These are phyloP conservation scores for Drosophila saltans DNA, from an alignment of 1,140 invertebrate species.

Conservation along the genomic window DNA sequence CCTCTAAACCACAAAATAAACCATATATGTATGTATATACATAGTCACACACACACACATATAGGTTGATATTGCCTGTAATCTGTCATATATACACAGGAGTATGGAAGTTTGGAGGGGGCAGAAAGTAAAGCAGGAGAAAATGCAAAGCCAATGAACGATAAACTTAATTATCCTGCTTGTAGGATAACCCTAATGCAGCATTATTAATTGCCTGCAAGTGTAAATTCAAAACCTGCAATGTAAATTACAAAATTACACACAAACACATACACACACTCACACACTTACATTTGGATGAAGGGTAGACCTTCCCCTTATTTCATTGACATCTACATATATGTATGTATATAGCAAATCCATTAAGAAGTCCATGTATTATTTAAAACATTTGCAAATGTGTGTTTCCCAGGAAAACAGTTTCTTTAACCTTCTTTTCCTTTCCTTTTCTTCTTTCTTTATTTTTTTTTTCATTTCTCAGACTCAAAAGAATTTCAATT, in stretches of 20 bases:
- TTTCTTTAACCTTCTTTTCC: neutral
- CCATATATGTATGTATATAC: no score
- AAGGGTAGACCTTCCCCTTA: neutral
- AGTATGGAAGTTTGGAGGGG: neutral
- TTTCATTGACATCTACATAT: neutral
- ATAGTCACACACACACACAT: no score
- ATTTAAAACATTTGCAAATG: neutral
- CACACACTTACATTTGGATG: conserved; percentile 24
- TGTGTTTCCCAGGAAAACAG: conserved; percentile 22
- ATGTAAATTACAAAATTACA: conserved; percentile 79
- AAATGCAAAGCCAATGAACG: conserved; percentile 75
- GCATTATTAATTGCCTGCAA: conserved; percentile 82
- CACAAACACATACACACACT: neutral
- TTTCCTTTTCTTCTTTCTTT: conserved; percentile 16
- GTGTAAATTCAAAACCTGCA: conserved; percentile 80
- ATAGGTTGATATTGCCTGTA: conserved; percentile 5
- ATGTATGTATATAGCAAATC: conserved; percentile 1
- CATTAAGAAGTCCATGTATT: conserved; percentile 17
- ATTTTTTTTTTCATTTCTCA: conserved; percentile 47
- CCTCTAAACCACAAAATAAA: neutral
- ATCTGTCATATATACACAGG: conserved; percentile 34
- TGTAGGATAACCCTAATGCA: conserved; percentile 79
- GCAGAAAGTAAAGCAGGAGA: conserved; percentile 2
- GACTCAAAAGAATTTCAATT: conserved; percentile 68
- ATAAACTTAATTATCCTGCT: conserved; percentile 82